phyloP scores from a whole-genome alignment of 2,888 invertebrate genomes.

The Andrena praecox region DNA sequence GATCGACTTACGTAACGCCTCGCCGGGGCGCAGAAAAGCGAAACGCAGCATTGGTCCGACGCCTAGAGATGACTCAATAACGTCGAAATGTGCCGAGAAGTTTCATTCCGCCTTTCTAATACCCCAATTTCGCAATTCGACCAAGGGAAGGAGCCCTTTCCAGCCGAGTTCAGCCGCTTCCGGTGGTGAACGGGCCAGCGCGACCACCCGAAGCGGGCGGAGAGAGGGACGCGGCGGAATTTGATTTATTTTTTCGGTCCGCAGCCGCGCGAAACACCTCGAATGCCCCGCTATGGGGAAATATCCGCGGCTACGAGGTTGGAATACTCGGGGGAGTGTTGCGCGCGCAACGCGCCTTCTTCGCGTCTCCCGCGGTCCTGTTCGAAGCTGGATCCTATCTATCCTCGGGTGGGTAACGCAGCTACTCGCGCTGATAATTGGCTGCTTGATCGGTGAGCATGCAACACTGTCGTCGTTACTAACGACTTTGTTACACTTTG shows the following conservation, averaged over 20 bases:
- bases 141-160: not conserved
- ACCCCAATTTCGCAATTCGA: slow-evolving; percentile 24
- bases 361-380: too few species aligned
- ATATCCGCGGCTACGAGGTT: slow-evolving; percentile 42
- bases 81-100: not conserved
- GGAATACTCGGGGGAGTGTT: slow-evolving; percentile 30
- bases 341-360: not conserved
- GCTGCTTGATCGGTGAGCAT: too few species aligned
- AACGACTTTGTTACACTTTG: not conserved
- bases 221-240: not conserved
- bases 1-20: slow-evolving; percentile 1
- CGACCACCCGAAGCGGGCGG: not conserved
- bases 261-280: slow-evolving; percentile 8
- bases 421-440: too few species aligned
- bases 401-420: too few species aligned
- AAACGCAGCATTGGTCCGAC: not conserved
- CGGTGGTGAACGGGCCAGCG: too few species aligned
- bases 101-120: slow-evolving; percentile 36
- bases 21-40: not conserved
- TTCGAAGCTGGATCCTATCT: too few species aligned
- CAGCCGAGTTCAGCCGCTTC: not conserved
- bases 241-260: not conserved
- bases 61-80: not conserved
- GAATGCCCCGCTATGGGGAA: slow-evolving; percentile 58
- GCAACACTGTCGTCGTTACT: too few species aligned